Evolutionary conservation across 2,888 invertebrate genomes (phyloP), one percentile per base, ranked within the genome.

Genomic region (Drosophila mettleri): DNA sequence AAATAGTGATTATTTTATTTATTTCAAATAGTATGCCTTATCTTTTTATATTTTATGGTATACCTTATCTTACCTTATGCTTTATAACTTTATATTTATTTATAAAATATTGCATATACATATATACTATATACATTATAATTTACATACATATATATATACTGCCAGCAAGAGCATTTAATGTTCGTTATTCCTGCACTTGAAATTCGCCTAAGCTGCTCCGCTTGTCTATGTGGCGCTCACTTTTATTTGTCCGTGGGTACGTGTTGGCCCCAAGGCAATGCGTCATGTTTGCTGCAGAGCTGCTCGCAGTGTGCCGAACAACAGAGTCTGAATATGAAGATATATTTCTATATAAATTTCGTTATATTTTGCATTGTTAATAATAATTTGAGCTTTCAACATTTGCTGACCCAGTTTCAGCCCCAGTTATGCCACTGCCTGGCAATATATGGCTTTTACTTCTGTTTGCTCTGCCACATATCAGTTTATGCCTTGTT

Each of bases 391-490:
- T 39, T 14, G 4, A n/a, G 16, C 29, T 10, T 27, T 46, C 33
- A 20, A 45, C 49, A 74, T 29, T 65, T 70, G 65, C 69, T 74
- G 75, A 60, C 69, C 79, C 45, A 57, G 34, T 49, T 62, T 2
- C 18, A 18, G 46, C 46, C 61, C 54, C 54, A 64, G 57, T 66
- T 74, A 54, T 59, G 34, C 54, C 41, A 36, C 16, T 58, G 39
- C 18, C 51, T 14, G 61, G 53, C 49, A 41, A 72, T 80, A 72
- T 75, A 83, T 80, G 78, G 71, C 54, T 71, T 70, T 82, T 73
- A 83, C 80, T 80, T 67, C 48, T 74, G 66, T 77, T 80, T 62
- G 64, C 66, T 84, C 63, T 48, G 76, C 61, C 58, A 82, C 80
- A 76, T 57, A 55, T 62, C 64, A 58, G 63, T 66, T 59, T 55